A percentile compares a stretch with the other conserved stretches of the same genome.
These are phyloP conservation scores for Epinephelus awoara DNA, from an alignment of 2,797 vertebrate species.

Conservation along the genomic window DNA sequence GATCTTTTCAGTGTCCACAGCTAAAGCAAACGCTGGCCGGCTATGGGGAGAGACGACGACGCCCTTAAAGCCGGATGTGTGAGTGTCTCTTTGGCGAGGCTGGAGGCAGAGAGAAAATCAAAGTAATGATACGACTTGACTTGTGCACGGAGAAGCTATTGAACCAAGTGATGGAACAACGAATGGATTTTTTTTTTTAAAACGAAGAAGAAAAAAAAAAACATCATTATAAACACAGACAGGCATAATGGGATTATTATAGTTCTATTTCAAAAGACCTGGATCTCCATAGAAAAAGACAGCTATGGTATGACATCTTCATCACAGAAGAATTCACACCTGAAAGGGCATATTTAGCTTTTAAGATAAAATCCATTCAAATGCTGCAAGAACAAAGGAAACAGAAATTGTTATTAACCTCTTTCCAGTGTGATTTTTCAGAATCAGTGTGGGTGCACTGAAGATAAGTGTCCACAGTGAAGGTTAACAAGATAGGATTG, in stretches of 20 bases:
- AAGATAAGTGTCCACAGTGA: slow-evolving; percentile 70
- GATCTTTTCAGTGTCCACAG: slow-evolving; percentile 32
- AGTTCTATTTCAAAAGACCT: slow-evolving; percentile 67
- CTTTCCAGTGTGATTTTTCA: slow-evolving; percentile 67
- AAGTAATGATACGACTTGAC: slow-evolving; percentile 68
- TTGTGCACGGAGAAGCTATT: slow-evolving; percentile 68
- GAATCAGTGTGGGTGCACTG: slow-evolving; percentile 62
- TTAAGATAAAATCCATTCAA: slow-evolving; percentile 62
- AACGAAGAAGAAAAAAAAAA: slow-evolving; percentile 3
- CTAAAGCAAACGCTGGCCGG: slow-evolving; percentile 43
- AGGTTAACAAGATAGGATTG: slow-evolving; percentile 77
- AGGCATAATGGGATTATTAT: slow-evolving; percentile 66
- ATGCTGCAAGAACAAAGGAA: slow-evolving; percentile 69
- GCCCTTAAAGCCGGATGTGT: slow-evolving; percentile 37
- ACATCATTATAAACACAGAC: slow-evolving; percentile 73
- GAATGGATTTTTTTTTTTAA: slow-evolving; percentile 64
- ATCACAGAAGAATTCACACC: slow-evolving; percentile 64
- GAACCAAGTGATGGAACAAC: slow-evolving; percentile 65
- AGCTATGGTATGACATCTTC: slow-evolving; percentile 64
- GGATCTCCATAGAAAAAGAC: slow-evolving; percentile 50
- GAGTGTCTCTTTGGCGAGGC: slow-evolving; percentile 33
- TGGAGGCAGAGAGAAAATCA: slow-evolving; percentile 64
- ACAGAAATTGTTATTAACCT: slow-evolving; percentile 62
- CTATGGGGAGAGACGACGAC: slow-evolving; percentile 19
- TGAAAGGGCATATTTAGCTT: slow-evolving; percentile 72